phyloP scores from a whole-genome alignment of 1,140 invertebrate species.

The Orussus abietinus region DNA sequence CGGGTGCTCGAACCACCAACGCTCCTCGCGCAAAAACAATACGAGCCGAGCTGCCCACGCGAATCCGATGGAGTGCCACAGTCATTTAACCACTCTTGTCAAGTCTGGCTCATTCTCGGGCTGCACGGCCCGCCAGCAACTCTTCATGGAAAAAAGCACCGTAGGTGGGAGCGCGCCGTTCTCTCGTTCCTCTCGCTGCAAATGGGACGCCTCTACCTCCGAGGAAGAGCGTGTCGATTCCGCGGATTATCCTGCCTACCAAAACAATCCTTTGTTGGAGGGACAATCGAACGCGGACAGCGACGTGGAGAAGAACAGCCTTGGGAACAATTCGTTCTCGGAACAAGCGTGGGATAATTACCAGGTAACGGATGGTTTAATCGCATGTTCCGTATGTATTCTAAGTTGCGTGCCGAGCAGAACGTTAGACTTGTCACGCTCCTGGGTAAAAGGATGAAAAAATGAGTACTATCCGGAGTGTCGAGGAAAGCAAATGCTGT shows the following conservation, averaged over 20 bases:
- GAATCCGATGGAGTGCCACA: conserved; percentile 25
- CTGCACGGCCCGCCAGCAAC: conserved; percentile 52
- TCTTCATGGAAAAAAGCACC: conserved; percentile 54
- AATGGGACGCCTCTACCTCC: conserved; percentile 36
- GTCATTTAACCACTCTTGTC: conserved; percentile 49
- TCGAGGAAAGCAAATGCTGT: no score
- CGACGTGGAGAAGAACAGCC: conserved; percentile 50
- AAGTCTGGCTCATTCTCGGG: conserved; percentile 68
- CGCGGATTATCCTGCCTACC: conserved; percentile 22
- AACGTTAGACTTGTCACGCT: no score
- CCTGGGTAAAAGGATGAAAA: neutral
- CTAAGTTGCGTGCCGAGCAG: no score
- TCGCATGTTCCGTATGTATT: no score
- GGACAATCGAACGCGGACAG: conserved; percentile 39
- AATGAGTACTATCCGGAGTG: no score
- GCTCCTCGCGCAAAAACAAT: conserved; percentile 34
- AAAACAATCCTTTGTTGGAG: conserved; percentile 36
- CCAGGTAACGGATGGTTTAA: conserved; percentile 54
- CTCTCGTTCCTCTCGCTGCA: no score
- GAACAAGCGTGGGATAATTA: conserved; percentile 84
- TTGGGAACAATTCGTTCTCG: conserved; percentile 71
- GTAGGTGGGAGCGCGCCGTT: conserved; percentile 61
- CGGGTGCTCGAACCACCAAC: conserved; percentile 36
- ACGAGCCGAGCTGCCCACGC: conserved; percentile 25
- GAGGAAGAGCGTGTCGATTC: conserved; percentile 39